These are phyloP conservation scores for Holocentrus rufus DNA, from an alignment of 2,797 vertebrate genomes.

Conservation along the genomic window DNA sequence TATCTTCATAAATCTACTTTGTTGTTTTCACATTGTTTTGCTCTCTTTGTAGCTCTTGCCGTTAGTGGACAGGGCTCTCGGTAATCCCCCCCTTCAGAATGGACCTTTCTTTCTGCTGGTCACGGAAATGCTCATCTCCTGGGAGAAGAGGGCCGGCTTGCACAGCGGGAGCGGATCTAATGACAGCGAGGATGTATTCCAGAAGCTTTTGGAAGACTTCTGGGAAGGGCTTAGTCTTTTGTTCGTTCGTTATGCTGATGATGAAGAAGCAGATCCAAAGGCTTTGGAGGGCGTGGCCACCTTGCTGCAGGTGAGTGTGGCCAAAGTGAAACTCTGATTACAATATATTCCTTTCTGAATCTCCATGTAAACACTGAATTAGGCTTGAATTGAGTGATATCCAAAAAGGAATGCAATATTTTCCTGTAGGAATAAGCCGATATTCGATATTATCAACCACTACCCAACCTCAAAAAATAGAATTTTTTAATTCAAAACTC, in stretches of 20 bases:
- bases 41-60: constrained; percentile 87
- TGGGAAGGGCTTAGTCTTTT: constrained; percentile 88
- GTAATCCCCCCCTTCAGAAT: constrained; percentile 84
- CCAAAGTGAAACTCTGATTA: constrained; percentile 10
- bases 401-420: too few relatives aligned
- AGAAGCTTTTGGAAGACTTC: constrained; percentile 85
- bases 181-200: constrained; percentile 72
- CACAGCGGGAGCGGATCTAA: constrained; percentile 50
- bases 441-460: too few relatives aligned
- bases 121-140: constrained; percentile 88
- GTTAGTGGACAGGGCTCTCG: constrained; percentile 83
- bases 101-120: constrained; percentile 88
- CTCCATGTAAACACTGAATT: constrained; percentile 2
- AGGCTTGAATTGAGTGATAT: too few relatives aligned
- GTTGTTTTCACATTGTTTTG: constrained; percentile 20
- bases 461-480: too few relatives aligned
- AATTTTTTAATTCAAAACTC: too few relatives aligned
- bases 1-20: background rate
- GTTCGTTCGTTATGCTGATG: constrained; percentile 82
- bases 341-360: constrained; percentile 1
- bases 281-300: constrained; percentile 85
- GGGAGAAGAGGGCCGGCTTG: constrained; percentile 87
- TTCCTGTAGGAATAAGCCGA: too few relatives aligned
- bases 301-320: constrained; percentile 82
- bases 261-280: constrained; percentile 80